Conservation (phyloP, 2,797 vertebrate species). For the Pipistrellus pipistrellus region DNA sequence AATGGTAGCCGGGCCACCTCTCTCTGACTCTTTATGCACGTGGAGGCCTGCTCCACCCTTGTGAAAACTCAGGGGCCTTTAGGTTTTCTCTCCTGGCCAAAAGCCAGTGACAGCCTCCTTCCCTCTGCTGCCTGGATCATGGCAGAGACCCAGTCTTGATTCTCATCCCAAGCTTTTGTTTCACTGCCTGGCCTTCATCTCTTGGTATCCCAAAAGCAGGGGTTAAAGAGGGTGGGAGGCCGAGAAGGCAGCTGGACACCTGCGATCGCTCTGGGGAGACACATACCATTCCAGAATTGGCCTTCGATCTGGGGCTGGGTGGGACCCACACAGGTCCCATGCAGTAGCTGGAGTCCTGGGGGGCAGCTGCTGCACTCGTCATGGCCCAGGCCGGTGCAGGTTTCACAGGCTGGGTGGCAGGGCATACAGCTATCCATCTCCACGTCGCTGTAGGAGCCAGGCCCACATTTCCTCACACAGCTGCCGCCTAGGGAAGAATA, state of each 20-base stretch:
- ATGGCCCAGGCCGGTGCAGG: conserved; percentile 89
- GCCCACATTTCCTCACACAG: conserved; percentile 91
- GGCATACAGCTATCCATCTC: conserved; percentile 90
- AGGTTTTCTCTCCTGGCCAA: not conserved
- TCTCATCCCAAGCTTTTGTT: not conserved
- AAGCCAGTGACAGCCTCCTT: not conserved
- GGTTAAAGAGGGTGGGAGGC: not conserved
- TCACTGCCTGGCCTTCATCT: not conserved
- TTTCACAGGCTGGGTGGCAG: conserved; percentile 91
- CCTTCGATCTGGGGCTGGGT: conserved; percentile 26
- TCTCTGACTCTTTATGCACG: not conserved
- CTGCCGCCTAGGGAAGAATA: conserved; percentile 86
- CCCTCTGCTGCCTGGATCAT: not conserved
- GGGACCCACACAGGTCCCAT: conserved; percentile 87
- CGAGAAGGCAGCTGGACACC: not conserved
- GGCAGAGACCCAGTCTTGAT: not conserved
- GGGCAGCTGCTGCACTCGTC: conserved; percentile 92
- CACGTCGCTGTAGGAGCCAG: conserved; percentile 91
- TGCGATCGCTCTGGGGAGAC: not conserved
- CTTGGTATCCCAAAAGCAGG: not conserved
- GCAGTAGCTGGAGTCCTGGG: conserved; percentile 77
- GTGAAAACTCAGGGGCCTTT: not conserved
- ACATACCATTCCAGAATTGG: conserved; percentile 86
- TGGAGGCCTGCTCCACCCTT: fast-evolving
- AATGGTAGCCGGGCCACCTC: not conserved